Percentiles rank a stretch among this genome's conserved stretches.
These are phyloP conservation scores for Aplysina aerophoba DNA, from an alignment of 37 sponge, comb jelly and placozoan genomes.

Conservation along the genomic window DNA sequence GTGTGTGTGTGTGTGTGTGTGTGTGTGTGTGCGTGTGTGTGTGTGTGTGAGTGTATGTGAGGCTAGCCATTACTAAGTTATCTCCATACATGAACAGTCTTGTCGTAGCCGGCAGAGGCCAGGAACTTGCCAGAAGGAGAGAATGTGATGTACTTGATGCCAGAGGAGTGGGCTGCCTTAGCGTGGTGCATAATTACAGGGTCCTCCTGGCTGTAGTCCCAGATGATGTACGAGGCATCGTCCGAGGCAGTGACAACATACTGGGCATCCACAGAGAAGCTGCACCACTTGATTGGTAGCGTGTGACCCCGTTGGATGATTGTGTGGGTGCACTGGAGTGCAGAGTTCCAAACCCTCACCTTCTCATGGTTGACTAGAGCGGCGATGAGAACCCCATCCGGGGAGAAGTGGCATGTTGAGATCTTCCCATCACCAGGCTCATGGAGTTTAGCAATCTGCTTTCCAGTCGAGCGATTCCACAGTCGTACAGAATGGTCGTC, in stretches of 20 bases:
- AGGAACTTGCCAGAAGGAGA: slow-evolving; percentile 63
- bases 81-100: slow-evolving; percentile 60
- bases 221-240: slow-evolving; percentile 69
- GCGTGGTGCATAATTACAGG: slow-evolving; percentile 42
- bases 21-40: no score
- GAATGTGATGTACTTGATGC: slow-evolving; percentile 66
- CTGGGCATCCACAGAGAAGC: slow-evolving; percentile 67
- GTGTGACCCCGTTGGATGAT: slow-evolving; percentile 66
- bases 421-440: slow-evolving; percentile 56
- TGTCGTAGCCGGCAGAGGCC: slow-evolving; percentile 68
- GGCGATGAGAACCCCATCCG: slow-evolving; percentile 79
- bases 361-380: slow-evolving; percentile 71
- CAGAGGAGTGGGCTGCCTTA: slow-evolving; percentile 68
- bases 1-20: no score
- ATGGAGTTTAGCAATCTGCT: slow-evolving; percentile 55
- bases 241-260: slow-evolving; percentile 72
- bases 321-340: slow-evolving; percentile 49
- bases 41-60: no score
- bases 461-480: slow-evolving; percentile 79
- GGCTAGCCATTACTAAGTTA: no score
- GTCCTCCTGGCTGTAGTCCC: slow-evolving; percentile 36
- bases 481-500: slow-evolving; percentile 67
- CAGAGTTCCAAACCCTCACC: slow-evolving; percentile 75
- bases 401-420: slow-evolving; percentile 74
- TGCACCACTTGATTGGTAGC: slow-evolving; percentile 60